Percentiles rank a stretch among this genome's conserved stretches.
phyloP scores from a whole-genome alignment of 1,140 invertebrate species.

The Chionoecetes opilio region DNA sequence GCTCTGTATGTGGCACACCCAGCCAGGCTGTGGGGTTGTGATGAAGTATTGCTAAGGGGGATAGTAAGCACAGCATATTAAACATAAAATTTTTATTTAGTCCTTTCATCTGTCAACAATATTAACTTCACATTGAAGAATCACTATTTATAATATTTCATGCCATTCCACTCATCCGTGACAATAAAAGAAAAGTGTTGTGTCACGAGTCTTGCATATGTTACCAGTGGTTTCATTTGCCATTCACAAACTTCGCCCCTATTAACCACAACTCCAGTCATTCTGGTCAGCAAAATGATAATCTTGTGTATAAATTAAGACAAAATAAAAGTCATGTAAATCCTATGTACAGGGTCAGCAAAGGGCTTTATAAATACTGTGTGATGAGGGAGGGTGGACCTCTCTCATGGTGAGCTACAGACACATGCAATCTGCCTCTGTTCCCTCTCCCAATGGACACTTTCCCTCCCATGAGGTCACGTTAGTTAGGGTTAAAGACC shows the following conservation, averaged over 20 bases:
- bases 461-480: not conserved
- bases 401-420: constrained; percentile 27
- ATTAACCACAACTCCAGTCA: constrained; percentile 74
- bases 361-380: constrained; percentile 69
- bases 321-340: constrained; percentile 69
- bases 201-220: constrained; percentile 75
- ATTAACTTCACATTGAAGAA: constrained; percentile 78
- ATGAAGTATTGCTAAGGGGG: not conserved
- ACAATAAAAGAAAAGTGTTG: constrained; percentile 70
- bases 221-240: constrained; percentile 68
- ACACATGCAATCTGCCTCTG: not conserved
- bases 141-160: constrained; percentile 78
- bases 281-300: constrained; percentile 66
- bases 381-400: constrained; percentile 42
- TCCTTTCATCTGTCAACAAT: constrained; percentile 80
- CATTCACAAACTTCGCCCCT: constrained; percentile 79
- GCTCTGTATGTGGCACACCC: too few species aligned
- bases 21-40: too few species aligned
- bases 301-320: constrained; percentile 66
- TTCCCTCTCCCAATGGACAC: not conserved
- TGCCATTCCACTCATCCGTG: constrained; percentile 76
- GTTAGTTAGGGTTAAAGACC: not conserved
- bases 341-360: constrained; percentile 75
- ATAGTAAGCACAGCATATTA: constrained; percentile 16
- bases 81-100: constrained; percentile 79